A percentile compares a stretch with the other conserved stretches of the same genome.
Conservation (phyloP, 2,113 vertebrate genomes). For the Sporophila hypoxantha region DNA sequence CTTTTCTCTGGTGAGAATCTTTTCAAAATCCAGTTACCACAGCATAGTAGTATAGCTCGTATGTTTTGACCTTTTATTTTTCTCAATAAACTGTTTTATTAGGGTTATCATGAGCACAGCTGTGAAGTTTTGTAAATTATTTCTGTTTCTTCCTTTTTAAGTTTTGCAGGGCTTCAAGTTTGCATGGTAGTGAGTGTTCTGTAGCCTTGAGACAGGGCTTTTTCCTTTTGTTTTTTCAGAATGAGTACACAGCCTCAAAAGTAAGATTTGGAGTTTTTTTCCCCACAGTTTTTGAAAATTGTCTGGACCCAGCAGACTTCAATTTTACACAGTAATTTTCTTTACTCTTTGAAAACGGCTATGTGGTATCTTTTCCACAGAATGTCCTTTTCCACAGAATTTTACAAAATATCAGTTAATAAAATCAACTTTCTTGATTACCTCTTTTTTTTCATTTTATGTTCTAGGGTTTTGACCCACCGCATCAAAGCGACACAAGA, state of each 20-base stretch:
- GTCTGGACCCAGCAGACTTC: not conserved
- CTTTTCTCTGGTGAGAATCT: not conserved
- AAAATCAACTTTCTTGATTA: not conserved
- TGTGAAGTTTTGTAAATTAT: not conserved
- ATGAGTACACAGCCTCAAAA: not conserved
- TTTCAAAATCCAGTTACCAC: not conserved
- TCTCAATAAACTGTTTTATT: not conserved
- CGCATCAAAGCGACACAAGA: constrained; percentile 94
- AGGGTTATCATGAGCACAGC: rapidly evolving
- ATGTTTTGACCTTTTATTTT: not conserved
- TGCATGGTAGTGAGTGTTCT: not conserved
- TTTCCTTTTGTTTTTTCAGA: not conserved
- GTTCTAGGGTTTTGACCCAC: constrained; percentile 92
- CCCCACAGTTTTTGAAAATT: not conserved
- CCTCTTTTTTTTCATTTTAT: not conserved
- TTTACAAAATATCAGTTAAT: not conserved
- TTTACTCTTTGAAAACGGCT: not conserved
- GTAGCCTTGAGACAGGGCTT: not conserved
- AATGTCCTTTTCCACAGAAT: not conserved
- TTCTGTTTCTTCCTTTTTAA: not conserved
- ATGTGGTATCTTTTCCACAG: not conserved
- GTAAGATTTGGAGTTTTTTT: not conserved
- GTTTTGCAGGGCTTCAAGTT: not conserved
- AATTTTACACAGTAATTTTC: not conserved
- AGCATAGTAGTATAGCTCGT: not conserved